Conservation (phyloP, 2,797 vertebrate genomes). For the Paedocypris micromegethes region DNA sequence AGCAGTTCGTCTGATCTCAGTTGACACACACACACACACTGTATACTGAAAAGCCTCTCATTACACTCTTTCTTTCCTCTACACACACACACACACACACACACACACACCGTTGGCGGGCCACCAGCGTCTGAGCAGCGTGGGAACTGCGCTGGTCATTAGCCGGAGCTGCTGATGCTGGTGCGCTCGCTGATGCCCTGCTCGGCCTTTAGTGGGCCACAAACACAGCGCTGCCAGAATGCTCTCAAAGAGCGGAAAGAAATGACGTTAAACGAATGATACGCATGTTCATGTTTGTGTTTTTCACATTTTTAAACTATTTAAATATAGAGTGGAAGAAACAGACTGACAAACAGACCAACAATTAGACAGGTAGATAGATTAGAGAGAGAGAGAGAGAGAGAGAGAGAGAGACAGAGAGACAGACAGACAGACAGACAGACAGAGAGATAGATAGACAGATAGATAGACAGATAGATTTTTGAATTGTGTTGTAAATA, state of each 20-base stretch:
- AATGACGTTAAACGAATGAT: neutral
- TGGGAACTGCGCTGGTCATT: conserved; percentile 39
- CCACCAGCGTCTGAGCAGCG: conserved; percentile 34
- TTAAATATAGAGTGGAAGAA: too few relatives aligned
- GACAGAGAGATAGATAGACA: too few relatives aligned
- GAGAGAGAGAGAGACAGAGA: too few relatives aligned
- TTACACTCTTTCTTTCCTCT: conserved; percentile 8
- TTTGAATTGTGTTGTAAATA: too few relatives aligned
- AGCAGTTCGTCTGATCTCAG: conserved; percentile 20
- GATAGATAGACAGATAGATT: too few relatives aligned
- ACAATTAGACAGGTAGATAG: too few relatives aligned
- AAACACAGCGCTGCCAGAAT: conserved; percentile 9
- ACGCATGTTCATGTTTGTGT: neutral
- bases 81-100: conserved; percentile 23
- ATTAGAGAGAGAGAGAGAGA: too few relatives aligned
- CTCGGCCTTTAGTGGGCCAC: conserved; percentile 10
- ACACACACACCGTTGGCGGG: conserved; percentile 22
- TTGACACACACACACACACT: conserved; percentile 10
- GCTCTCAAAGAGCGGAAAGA: too few relatives aligned
- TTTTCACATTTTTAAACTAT: too few relatives aligned
- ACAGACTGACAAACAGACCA: too few relatives aligned
- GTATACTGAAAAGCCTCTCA: conserved; percentile 17
- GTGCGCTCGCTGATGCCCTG: conserved; percentile 29
- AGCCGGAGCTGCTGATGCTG: conserved; percentile 35
- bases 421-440: too few relatives aligned